Evolutionary conservation across 2,797 vertebrate species (phyloP), one percentile per base, ranked within the genome.

Genomic region (Thalassophryne amazonica): DNA sequence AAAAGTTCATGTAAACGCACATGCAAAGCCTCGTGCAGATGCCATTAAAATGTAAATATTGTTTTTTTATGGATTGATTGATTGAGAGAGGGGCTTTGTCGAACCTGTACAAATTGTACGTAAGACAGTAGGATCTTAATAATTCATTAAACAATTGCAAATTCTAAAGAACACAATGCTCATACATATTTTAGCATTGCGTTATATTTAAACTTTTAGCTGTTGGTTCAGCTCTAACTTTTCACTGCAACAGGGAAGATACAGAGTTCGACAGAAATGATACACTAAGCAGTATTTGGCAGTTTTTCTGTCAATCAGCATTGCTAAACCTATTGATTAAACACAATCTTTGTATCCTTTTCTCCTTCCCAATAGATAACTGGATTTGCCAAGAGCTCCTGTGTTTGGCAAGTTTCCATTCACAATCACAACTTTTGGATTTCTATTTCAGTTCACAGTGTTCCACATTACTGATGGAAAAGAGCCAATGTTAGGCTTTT

Each of bases 391-490:
- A 69, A 58, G 30, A 60, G 48, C 35, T 39, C n/a, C 36, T 58
- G 11, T 72, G 38, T 77, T 66, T 83, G 83, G 74, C 57, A 33
- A 13, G 21, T 37, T 48, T 58, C 65, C 67, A 75, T 40, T 73
- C 56, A 62, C 57, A 76, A 75, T 78, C 46, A 83, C 64, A 81
- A 72, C 60, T 78, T 76, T 70, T 46, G 52, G 41, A 21, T 53
- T 34, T 55, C 75, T 52, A 36, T 69, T 66, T 65, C 49, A 39
- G 14, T 47, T 81, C 54, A 67, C 81, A 85, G 40, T 79, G 62
- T 60, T 66, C 76, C 58, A 78, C 73, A 73, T 84, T 65, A 69
- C 24, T 41, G 12, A 71, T 78, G 74, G 74, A 77, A 60, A 60
- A 53, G 23, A 61, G 69, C 81, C 80, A 76, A 47, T 52, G 33